Percentiles rank a stretch among this genome's conserved stretches.
Evolutionary conservation across 1,140 invertebrate species (phyloP).

Genomic region (Brachionus calyciflorus): DNA sequence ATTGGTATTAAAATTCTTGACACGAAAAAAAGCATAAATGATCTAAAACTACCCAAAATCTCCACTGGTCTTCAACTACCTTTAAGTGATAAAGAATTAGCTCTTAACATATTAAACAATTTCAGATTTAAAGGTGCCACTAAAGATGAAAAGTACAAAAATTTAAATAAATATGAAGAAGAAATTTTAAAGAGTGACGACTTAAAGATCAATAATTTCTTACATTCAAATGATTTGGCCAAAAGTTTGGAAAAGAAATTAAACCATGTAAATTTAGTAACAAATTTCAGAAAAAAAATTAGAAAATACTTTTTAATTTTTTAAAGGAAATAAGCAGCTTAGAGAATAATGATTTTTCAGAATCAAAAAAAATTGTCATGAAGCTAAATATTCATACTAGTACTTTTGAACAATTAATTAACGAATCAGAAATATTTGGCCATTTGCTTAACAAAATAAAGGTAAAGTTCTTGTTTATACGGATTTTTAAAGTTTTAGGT

Average conservation of each 20-base stretch:
- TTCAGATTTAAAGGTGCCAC: background rate
- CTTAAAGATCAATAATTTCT: constrained; percentile 28
- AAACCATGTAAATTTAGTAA: background rate
- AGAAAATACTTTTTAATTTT: background rate
- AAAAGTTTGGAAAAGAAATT: constrained; percentile 20
- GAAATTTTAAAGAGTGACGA: background rate
- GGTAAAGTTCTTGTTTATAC: background rate
- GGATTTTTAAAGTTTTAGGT: background rate
- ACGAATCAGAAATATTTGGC: background rate
- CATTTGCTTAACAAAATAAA: background rate
- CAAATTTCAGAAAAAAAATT: background rate
- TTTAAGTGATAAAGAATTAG: constrained; percentile 31
- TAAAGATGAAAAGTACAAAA: constrained; percentile 43
- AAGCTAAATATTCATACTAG: background rate
- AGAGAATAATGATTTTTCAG: background rate
- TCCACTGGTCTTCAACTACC: background rate
- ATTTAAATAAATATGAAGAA: constrained; percentile 2
- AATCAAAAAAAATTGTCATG: background rate
- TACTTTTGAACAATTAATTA: background rate
- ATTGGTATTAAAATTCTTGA: no score
- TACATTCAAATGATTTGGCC: constrained; percentile 21
- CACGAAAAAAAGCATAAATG: no score
- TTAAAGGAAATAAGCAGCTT: background rate
- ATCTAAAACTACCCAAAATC: background rate
- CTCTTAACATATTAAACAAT: constrained; percentile 18